These are phyloP conservation scores for Aphidius colemani DNA, from an alignment of 2,888 invertebrate species.

Conservation along the genomic window DNA sequence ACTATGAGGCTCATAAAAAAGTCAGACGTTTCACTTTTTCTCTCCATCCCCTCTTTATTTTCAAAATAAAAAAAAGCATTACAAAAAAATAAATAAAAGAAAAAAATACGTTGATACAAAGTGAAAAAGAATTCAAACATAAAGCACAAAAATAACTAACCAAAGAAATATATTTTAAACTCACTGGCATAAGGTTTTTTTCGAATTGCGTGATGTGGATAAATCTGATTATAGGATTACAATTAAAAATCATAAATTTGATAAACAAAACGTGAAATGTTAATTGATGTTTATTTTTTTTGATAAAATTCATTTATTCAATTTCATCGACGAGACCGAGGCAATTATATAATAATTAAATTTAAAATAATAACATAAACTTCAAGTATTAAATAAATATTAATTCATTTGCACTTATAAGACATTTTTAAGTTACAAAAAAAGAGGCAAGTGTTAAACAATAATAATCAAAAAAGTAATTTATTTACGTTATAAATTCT, in stretches of 20 bases:
- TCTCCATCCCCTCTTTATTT: slow-evolving; percentile 6
- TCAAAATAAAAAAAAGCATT: not conserved
- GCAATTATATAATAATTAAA: too few relatives aligned
- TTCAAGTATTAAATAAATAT: too few relatives aligned
- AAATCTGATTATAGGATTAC: slow-evolving; percentile 12
- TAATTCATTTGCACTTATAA: too few relatives aligned
- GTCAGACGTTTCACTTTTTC: slow-evolving; percentile 33
- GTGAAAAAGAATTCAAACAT: slow-evolving; percentile 20
- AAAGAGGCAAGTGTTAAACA: not conserved
- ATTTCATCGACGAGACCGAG: too few relatives aligned
- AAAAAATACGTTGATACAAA: slow-evolving; percentile 26
- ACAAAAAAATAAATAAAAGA: not conserved
- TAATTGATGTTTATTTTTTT: slow-evolving; percentile 19
- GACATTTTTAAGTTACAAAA: not conserved
- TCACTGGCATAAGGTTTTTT: slow-evolving; percentile 21
- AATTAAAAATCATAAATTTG: slow-evolving; percentile 27
- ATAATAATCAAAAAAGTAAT: too few relatives aligned
- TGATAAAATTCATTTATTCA: too few relatives aligned
- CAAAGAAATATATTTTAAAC: too few relatives aligned
- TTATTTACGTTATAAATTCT: too few relatives aligned
- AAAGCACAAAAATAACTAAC: too few relatives aligned
- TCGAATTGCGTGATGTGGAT: slow-evolving; percentile 24
- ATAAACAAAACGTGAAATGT: slow-evolving; percentile 21
- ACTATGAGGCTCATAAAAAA: slow-evolving; percentile 20
- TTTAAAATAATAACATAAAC: too few relatives aligned